Conservation (phyloP, 2,113 vertebrate genomes). For the Castor canadensis region DNA sequence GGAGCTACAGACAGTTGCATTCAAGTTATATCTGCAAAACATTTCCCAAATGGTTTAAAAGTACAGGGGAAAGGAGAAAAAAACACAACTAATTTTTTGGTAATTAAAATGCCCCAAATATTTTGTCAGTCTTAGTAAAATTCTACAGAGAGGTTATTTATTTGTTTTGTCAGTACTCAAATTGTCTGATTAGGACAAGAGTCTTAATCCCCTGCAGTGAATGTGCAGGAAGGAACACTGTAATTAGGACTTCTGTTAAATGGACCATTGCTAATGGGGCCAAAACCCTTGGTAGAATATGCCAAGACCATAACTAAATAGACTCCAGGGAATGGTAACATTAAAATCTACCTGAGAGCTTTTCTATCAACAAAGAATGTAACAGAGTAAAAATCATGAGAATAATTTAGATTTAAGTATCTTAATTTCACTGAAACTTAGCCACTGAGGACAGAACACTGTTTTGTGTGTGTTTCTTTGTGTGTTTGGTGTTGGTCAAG, state of each 20-base stretch:
- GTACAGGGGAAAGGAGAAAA: background rate
- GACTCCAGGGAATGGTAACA: background rate
- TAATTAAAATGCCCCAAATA: conserved; percentile 53
- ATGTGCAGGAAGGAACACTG: background rate
- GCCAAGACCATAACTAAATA: background rate
- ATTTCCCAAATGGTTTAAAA: conserved; percentile 57
- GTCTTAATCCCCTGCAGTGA: background rate
- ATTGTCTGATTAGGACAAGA: background rate
- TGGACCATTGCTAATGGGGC: background rate
- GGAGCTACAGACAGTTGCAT: conserved; percentile 17
- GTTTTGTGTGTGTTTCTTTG: background rate
- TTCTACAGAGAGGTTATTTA: conserved; percentile 10
- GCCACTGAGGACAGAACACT: background rate
- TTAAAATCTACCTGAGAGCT: conserved; percentile 41
- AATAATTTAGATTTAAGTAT: conserved; percentile 10
- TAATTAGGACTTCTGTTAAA: background rate
- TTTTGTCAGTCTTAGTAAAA: background rate
- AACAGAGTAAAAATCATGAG: background rate
- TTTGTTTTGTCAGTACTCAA: background rate
- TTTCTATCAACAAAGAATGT: background rate
- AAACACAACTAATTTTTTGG: background rate
- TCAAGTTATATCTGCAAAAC: conserved; percentile 27
- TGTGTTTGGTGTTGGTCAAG: background rate
- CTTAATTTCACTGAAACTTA: conserved; percentile 3
- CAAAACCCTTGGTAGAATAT: background rate